Percentiles rank a stretch among this genome's conserved stretches.
phyloP scores from a whole-genome alignment of 1,140 invertebrate species.

The Brachionus asplanchnoidis region DNA sequence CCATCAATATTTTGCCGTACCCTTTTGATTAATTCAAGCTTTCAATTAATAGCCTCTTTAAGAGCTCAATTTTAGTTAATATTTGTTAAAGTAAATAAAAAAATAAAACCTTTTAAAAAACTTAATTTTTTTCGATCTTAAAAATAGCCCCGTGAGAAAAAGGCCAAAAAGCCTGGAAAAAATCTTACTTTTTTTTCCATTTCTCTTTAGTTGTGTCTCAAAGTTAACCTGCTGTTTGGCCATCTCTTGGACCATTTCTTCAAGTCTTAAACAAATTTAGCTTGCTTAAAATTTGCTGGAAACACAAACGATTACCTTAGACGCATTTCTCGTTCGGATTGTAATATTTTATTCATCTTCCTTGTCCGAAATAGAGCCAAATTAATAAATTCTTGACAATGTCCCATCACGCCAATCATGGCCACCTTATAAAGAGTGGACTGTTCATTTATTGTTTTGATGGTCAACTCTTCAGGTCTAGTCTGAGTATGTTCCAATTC shows the following conservation, averaged over 20 bases:
- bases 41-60: background rate
- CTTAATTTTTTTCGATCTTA: background rate
- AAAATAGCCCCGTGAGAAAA: slow-evolving; percentile 42
- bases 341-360: slow-evolving; percentile 81
- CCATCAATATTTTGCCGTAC: background rate
- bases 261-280: slow-evolving; percentile 59
- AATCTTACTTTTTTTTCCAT: slow-evolving; percentile 16
- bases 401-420: slow-evolving; percentile 88
- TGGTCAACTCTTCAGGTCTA: slow-evolving; percentile 60
- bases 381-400: slow-evolving; percentile 80
- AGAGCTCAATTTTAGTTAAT: background rate
- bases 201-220: slow-evolving; percentile 61
- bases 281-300: too few relatives aligned
- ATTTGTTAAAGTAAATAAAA: background rate
- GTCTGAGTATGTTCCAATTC: slow-evolving; percentile 74
- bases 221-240: slow-evolving; percentile 90
- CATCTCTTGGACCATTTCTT: slow-evolving; percentile 93
- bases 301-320: slow-evolving; percentile 58
- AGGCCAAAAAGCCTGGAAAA: background rate
- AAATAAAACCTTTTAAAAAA: background rate
- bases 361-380: slow-evolving; percentile 77
- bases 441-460: slow-evolving; percentile 77
- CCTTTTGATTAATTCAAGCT: background rate
- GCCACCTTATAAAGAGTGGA: slow-evolving; percentile 87
- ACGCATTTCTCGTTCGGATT: slow-evolving; percentile 89